These are phyloP conservation scores for Mythimna vitellina DNA, from an alignment of 2,888 invertebrate genomes.

Conservation along the genomic window DNA sequence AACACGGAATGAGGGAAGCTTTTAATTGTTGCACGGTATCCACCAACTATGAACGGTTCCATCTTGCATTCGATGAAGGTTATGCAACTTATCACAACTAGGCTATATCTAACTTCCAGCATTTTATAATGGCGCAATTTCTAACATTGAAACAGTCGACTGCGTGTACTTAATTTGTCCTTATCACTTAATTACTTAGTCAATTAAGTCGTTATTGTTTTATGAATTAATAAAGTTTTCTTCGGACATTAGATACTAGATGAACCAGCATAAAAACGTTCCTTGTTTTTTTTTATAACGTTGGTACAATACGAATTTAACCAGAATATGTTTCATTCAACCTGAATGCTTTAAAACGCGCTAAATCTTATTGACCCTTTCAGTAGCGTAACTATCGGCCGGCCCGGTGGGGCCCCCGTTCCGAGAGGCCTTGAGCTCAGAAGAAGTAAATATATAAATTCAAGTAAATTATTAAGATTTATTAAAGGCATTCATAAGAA, in stretches of 20 bases:
- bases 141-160: not conserved
- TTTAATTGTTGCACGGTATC: not conserved
- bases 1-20: constrained; percentile 24
- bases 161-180: not conserved
- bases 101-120: not conserved
- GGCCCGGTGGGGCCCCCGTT: no score
- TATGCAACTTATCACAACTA: constrained; percentile 11
- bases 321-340: not conserved
- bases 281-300: not conserved
- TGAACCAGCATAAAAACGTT: not conserved
- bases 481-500: no score
- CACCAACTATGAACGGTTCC: constrained; percentile 19
- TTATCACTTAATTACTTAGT: constrained; percentile 41
- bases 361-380: not conserved
- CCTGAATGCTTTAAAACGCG: no score
- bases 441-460: no score
- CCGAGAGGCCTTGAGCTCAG: no score
- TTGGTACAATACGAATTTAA: not conserved
- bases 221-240: constrained; percentile 17
- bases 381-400: no score
- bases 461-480: no score
- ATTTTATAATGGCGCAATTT: not conserved
- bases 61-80: constrained; percentile 1
- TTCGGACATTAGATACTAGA: not conserved
- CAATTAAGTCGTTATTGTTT: constrained; percentile 26